Conservation (phyloP, 2,888 invertebrate species). For the Chrysopilus asiliformis region DNA sequence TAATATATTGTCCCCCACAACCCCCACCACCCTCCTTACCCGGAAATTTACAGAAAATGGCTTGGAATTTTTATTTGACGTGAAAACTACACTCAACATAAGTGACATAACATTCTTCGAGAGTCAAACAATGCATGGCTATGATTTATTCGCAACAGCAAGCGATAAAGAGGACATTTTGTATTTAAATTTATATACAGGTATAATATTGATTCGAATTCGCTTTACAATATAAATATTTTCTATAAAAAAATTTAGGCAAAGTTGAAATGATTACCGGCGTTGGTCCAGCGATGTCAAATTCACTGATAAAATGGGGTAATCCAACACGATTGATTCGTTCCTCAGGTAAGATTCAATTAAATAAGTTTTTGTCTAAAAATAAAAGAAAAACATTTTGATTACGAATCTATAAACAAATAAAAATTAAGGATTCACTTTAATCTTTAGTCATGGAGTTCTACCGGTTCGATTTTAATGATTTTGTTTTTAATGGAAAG, state of each 20-base stretch:
- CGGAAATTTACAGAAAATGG: slow-evolving; percentile 50
- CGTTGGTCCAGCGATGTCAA: slow-evolving; percentile 47
- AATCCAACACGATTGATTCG: slow-evolving; percentile 52
- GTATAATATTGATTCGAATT: slow-evolving; percentile 24
- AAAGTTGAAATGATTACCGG: slow-evolving; percentile 67
- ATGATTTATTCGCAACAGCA: slow-evolving; percentile 59
- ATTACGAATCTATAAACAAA: no score
- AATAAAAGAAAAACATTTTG: no score
- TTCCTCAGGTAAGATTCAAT: slow-evolving; percentile 38
- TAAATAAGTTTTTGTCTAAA: no score
- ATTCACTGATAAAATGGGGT: slow-evolving; percentile 45
- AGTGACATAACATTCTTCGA: slow-evolving; percentile 61
- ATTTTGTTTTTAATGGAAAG: no score
- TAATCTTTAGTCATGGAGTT: no score
- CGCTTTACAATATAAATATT: slow-evolving; percentile 2
- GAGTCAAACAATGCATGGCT: slow-evolving; percentile 55
- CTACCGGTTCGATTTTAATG: no score
- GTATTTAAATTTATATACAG: slow-evolving; percentile 53
- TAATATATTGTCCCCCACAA: no score
- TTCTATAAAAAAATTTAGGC: slow-evolving; percentile 31
- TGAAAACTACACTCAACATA: slow-evolving; percentile 58
- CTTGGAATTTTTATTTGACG: slow-evolving; percentile 55
- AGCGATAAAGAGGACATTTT: slow-evolving; percentile 58
- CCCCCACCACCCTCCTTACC: no score
- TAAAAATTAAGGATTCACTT: no score